Evolutionary conservation across 2,888 invertebrate species (phyloP).

Genomic region (Aradus depressus): DNA sequence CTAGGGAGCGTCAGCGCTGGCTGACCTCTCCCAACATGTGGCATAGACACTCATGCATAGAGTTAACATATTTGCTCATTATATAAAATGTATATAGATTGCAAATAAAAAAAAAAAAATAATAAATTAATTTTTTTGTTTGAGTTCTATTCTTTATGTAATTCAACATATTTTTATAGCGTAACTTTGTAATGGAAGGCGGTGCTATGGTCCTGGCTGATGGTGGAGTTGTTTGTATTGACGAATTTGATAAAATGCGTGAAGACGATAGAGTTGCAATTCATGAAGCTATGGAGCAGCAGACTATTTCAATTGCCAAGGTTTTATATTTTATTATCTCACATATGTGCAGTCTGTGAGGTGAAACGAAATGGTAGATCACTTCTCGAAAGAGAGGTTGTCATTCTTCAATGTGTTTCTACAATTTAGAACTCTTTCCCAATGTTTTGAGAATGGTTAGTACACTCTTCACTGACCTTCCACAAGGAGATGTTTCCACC

Average conservation of each 20-base stretch:
- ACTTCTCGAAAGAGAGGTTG: too few species aligned
- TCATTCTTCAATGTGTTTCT: too few species aligned
- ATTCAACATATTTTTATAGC: constrained; percentile 41
- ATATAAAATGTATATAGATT: not conserved
- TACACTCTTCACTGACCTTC: too few species aligned
- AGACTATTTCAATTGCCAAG: constrained; percentile 98
- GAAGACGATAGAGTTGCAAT: constrained; percentile 99
- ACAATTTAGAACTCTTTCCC: too few species aligned
- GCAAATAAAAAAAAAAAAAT: not conserved
- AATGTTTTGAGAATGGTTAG: too few species aligned
- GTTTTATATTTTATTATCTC: too few species aligned
- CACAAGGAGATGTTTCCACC: too few species aligned
- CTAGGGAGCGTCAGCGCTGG: too few species aligned
- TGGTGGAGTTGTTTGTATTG: constrained; percentile 98
- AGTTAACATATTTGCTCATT: not conserved
- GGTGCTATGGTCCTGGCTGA: constrained; percentile 99
- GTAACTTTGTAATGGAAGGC: constrained; percentile 95
- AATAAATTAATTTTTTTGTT: constrained; percentile 8
- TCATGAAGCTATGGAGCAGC: constrained; percentile 99
- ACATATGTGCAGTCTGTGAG: too few species aligned
- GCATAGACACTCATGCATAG: too few species aligned
- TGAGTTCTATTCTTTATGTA: constrained; percentile 5
- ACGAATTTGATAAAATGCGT: constrained; percentile 99
- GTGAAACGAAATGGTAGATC: too few species aligned
- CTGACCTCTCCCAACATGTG: too few species aligned